phyloP scores from a whole-genome alignment of 2,113 vertebrate genomes.

The Saimiri boliviensis region DNA sequence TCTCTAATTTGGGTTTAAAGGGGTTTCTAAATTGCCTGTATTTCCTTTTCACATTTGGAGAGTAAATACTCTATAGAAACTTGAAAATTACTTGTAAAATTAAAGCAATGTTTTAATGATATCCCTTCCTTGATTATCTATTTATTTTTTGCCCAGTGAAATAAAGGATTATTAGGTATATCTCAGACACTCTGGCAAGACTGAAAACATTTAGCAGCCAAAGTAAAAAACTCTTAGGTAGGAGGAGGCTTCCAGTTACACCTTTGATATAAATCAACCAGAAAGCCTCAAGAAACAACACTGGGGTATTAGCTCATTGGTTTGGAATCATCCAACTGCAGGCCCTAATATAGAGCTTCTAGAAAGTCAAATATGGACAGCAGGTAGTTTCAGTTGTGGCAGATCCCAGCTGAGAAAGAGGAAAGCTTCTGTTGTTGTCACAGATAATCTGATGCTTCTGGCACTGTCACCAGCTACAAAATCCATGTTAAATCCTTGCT shows the following conservation, averaged over 20 bases:
- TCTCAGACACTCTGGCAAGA: background rate
- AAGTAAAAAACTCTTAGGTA: background rate
- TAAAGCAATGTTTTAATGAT: conserved; percentile 22
- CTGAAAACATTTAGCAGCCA: conserved; percentile 36
- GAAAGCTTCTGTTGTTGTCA: conserved; percentile 9
- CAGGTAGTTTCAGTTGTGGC: background rate
- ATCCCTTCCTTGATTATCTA: conserved; percentile 10
- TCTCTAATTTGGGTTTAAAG: conserved; percentile 66
- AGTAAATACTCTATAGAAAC: conserved; percentile 56
- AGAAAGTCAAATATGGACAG: conserved; percentile 58
- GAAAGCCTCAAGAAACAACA: conserved; percentile 59
- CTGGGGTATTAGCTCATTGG: conserved; percentile 12
- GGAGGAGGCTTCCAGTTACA: conserved; percentile 6
- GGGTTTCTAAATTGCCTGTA: conserved; percentile 60
- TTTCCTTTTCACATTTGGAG: conserved; percentile 58
- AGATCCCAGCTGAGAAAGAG: conserved; percentile 47
- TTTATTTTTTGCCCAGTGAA: background rate
- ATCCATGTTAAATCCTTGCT: conserved; percentile 31
- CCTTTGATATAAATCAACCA: conserved; percentile 40
- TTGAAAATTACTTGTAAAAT: conserved; percentile 47
- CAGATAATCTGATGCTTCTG: conserved; percentile 47
- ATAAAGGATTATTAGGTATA: background rate
- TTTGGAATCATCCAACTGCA: conserved; percentile 12
- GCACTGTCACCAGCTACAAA: conserved; percentile 25
- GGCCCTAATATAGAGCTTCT: conserved; percentile 29